Conservation (phyloP, 1,140 invertebrate genomes). For the Habropoda laboriosa region DNA sequence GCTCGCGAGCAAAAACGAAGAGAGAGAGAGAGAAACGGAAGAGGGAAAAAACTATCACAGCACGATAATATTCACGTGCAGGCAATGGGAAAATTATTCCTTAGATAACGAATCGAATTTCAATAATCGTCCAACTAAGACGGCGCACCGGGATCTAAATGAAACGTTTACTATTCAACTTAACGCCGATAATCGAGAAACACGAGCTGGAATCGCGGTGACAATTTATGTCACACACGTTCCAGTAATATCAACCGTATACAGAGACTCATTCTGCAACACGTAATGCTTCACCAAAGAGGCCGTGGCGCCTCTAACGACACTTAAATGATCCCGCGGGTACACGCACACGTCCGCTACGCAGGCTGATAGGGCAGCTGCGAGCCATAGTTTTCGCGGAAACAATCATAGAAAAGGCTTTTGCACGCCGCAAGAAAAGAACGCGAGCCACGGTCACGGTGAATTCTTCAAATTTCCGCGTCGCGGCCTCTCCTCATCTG, state of each 20-base stretch:
- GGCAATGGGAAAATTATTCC: background rate
- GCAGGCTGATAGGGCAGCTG: conserved; percentile 24
- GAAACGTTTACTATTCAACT: conserved; percentile 19
- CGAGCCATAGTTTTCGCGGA: conserved; percentile 20
- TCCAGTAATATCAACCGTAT: too few species aligned
- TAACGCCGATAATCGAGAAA: too few species aligned
- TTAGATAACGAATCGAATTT: background rate
- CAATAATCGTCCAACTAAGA: background rate
- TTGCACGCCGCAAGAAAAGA: background rate
- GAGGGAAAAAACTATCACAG: background rate
- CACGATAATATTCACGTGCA: background rate
- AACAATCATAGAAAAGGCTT: conserved; percentile 19
- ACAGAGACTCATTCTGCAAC: too few species aligned
- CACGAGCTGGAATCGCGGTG: too few species aligned
- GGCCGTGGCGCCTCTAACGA: conserved; percentile 9
- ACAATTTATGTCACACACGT: too few species aligned
- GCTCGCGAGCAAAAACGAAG: too few species aligned
- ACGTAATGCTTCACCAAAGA: background rate
- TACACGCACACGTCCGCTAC: background rate
- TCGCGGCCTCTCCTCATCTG: conserved; percentile 7
- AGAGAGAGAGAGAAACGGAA: too few species aligned
- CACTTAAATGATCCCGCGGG: conserved; percentile 17
- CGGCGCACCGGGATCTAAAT: too few species aligned
- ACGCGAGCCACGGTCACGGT: conserved; percentile 26
- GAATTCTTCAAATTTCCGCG: conserved; percentile 1